Percentiles rank a stretch among this genome's conserved stretches.
Evolutionary conservation across 2,113 vertebrate genomes (phyloP).

Genomic region (Aspiorhynchus laticeps): DNA sequence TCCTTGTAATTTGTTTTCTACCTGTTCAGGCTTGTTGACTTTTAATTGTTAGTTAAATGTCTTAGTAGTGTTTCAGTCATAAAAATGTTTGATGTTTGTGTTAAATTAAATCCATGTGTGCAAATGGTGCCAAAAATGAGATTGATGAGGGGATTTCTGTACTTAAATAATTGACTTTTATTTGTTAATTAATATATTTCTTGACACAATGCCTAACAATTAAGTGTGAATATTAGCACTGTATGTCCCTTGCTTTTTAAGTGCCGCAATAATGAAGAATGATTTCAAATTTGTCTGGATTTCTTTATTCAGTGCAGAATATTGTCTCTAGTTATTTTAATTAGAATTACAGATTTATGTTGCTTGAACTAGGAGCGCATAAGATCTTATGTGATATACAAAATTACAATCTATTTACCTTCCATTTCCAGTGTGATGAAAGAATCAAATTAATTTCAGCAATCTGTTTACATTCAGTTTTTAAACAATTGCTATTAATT

Average conservation of each 20-base stretch:
- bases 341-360: neutral
- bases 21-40: neutral
- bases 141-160: neutral
- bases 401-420: neutral
- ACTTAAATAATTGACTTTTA: neutral
- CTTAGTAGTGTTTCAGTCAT: neutral
- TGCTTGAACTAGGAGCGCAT: neutral
- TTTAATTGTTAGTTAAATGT: neutral
- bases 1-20: neutral
- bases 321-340: neutral
- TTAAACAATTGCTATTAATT: too few relatives aligned
- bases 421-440: neutral
- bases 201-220: neutral
- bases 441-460: neutral
- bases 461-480: neutral
- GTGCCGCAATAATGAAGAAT: neutral
- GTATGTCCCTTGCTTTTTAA: neutral
- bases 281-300: neutral
- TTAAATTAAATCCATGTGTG: neutral
- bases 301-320: neutral
- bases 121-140: neutral
- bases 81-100: neutral
- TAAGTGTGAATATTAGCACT: neutral
- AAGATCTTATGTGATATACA: neutral
- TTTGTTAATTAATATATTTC: neutral